phyloP scores from a whole-genome alignment of 2,113 vertebrate genomes.

The Mormoops blainvillei region DNA sequence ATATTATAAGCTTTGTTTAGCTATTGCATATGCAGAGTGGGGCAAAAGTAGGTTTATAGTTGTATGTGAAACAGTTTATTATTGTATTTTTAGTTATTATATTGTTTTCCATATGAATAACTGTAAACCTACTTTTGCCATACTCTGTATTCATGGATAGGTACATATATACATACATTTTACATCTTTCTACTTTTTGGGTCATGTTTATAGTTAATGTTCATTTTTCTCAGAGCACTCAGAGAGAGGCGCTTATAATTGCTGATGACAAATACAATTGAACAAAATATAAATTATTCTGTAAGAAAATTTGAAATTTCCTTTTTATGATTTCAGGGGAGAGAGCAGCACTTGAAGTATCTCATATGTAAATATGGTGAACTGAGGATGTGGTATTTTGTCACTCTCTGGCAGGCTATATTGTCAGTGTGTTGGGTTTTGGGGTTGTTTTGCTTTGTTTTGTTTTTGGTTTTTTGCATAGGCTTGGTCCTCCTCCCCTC shows the following conservation, averaged over 20 bases:
- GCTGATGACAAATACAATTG: neutral
- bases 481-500: neutral
- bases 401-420: neutral
- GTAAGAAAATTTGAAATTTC: neutral
- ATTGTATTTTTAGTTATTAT: too few species aligned
- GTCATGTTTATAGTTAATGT: neutral
- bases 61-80: too few species aligned
- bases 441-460: too few species aligned
- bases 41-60: too few species aligned
- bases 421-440: neutral
- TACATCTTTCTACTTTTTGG: neutral
- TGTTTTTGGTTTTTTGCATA: neutral
- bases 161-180: neutral
- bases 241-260: neutral
- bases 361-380: neutral
- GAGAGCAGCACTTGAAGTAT: neutral
- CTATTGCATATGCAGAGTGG: neutral
- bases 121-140: neutral
- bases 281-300: neutral
- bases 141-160: neutral
- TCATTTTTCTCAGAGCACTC: neutral
- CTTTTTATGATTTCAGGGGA: neutral
- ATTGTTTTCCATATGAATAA: too few species aligned
- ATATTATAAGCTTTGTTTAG: neutral
- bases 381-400: neutral